Evolutionary conservation across 2,797 vertebrate genomes (phyloP), one percentile per base, ranked within the genome.

Genomic region (Crypturellus tataupa): DNA sequence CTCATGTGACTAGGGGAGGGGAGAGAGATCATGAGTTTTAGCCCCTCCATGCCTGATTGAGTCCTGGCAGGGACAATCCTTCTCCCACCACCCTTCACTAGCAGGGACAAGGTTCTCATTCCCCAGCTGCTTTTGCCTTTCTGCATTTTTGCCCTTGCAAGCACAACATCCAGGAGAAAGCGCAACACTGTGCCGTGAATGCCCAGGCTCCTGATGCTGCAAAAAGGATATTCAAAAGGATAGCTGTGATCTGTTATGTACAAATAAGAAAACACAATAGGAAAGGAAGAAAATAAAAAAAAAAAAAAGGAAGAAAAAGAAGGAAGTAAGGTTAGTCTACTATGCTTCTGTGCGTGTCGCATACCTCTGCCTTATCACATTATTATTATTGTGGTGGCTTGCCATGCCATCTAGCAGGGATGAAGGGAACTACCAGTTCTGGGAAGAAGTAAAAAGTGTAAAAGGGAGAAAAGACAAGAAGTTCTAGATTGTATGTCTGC

Each of bases 391-490:
- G 91, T 59, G 58, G 88, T 95, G 94, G 96, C 83, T 97, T 97
- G 95, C 85, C 93, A 94, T 96, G 96, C 96, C 96, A 97, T 96
- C 96, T 97, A 97, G 96, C 96, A 97, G 96, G 93, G 87, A 96
- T 55, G 93, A 29, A 0, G 35, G 95, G 96, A 95, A 97, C 92
- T 97, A 78, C 95, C 42, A 82, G 75, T 71, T 87, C 71, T 77
- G 14, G 60, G 13, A 93, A 80, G 33, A 85, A 17, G 16, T 33
- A 68, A 90, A 94, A 93, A 96, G 64, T 40, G 73, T 8, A 80
- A 91, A 76, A 77, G 33, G 19, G 39, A 69, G 17, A 55, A 4
- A 35, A 25, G 49, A 15, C 13, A 65, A 53, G 15, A 65, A 56
- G 15, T 42, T 70, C 29, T 67, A 46, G 31, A 53, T 46, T 39